Evolutionary conservation across 2,797 vertebrate genomes (phyloP).

Genomic region (Pipistrellus pipistrellus): DNA sequence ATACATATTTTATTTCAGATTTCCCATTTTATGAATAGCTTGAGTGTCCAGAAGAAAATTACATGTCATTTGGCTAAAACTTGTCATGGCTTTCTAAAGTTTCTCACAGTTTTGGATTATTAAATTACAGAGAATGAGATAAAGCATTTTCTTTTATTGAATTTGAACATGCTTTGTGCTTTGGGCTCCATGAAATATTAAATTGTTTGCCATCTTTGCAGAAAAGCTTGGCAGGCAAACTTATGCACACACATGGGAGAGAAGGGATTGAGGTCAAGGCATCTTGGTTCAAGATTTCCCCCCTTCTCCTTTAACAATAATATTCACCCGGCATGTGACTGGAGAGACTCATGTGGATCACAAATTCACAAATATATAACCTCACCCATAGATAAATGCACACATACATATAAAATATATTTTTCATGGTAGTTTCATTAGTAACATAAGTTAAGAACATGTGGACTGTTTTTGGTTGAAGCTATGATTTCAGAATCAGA

Average conservation of each 20-base stretch:
- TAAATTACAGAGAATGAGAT: slow-evolving; percentile 90
- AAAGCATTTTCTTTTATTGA: slow-evolving; percentile 92
- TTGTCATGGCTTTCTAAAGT: slow-evolving; percentile 86
- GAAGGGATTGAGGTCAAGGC: slow-evolving; percentile 81
- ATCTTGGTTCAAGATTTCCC: slow-evolving; percentile 73
- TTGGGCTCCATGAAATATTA: slow-evolving; percentile 94
- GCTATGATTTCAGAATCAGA: neutral
- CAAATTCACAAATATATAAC: neutral
- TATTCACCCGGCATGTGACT: slow-evolving; percentile 26
- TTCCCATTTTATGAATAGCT: slow-evolving; percentile 77
- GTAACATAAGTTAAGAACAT: slow-evolving; percentile 23
- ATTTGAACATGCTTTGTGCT: slow-evolving; percentile 91
- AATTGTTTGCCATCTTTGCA: slow-evolving; percentile 92
- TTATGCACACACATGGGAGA: slow-evolving; percentile 84
- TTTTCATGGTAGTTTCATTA: slow-evolving; percentile 19
- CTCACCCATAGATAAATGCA: too few species aligned
- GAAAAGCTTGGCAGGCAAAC: slow-evolving; percentile 88
- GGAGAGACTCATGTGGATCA: neutral
- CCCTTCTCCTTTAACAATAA: neutral
- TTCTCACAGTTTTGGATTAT: slow-evolving; percentile 88
- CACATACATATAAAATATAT: neutral
- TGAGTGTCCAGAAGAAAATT: slow-evolving; percentile 80
- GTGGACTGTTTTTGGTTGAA: neutral
- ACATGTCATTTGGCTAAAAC: slow-evolving; percentile 85
- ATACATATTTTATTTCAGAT: slow-evolving; percentile 67